phyloP scores from a whole-genome alignment of 2,797 vertebrate species.

The Acrossocheilus fasciatus region DNA sequence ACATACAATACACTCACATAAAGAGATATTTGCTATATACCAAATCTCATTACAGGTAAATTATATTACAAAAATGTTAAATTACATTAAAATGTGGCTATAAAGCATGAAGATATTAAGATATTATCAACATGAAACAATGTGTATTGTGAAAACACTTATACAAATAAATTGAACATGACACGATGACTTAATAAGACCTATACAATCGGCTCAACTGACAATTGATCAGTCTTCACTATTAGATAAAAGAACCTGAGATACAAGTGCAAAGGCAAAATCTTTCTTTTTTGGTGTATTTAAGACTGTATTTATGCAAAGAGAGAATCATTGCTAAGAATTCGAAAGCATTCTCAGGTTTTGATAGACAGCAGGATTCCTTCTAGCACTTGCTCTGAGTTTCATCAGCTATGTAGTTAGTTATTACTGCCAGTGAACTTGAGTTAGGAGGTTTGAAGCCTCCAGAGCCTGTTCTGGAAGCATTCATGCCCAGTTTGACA shows the following conservation, averaged over 20 bases:
- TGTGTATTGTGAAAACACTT: background rate
- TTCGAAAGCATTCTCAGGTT: background rate
- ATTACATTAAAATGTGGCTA: background rate
- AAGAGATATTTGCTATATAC: background rate
- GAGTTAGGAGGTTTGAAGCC: background rate
- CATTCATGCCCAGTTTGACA: background rate
- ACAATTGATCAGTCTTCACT: background rate
- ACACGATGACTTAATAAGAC: background rate
- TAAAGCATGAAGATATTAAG: background rate
- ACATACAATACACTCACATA: background rate
- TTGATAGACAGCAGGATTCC: conserved; percentile 9
- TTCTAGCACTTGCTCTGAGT: conserved; percentile 32
- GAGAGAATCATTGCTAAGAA: background rate
- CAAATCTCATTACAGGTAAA: background rate
- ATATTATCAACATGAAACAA: background rate
- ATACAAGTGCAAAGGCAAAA: background rate
- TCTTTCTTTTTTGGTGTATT: background rate
- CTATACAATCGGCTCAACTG: background rate
- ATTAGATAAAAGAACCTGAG: background rate
- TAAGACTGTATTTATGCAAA: background rate
- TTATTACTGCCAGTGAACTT: background rate
- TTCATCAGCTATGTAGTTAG: conserved; percentile 43
- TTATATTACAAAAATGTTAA: background rate
- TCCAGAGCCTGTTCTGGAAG: background rate
- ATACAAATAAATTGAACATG: background rate